phyloP scores from a whole-genome alignment of 2,113 vertebrate species.

The Aramus guarauna region DNA sequence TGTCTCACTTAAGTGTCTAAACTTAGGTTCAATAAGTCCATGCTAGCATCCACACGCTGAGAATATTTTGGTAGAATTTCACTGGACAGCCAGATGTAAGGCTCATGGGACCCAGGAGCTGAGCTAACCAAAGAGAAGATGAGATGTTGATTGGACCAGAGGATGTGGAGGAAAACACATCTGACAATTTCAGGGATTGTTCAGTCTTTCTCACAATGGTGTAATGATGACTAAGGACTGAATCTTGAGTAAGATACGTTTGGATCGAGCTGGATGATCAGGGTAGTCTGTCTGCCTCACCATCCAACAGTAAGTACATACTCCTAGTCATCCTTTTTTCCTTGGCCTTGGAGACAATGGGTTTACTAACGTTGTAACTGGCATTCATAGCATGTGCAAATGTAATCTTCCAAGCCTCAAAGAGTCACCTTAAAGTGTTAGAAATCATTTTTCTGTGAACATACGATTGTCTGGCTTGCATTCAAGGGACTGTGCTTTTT shows the following conservation, averaged over 20 bases:
- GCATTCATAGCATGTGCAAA: neutral
- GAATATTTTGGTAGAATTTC: neutral
- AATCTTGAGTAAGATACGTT: neutral
- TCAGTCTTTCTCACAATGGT: neutral
- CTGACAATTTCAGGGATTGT: neutral
- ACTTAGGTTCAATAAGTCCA: neutral
- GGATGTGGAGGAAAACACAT: neutral
- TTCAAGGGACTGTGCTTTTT: neutral
- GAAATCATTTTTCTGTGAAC: neutral
- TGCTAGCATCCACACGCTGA: neutral
- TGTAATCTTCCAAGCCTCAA: neutral
- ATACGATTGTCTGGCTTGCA: neutral
- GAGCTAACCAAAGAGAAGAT: neutral
- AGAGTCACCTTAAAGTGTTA: neutral
- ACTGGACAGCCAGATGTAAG: neutral
- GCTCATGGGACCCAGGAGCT: neutral
- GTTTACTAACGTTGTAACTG: neutral
- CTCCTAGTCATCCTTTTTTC: neutral
- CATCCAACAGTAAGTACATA: neutral
- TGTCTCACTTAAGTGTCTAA: neutral
- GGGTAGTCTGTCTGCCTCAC: neutral
- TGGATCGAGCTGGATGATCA: neutral
- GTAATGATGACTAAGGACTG: neutral
- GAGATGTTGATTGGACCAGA: neutral
- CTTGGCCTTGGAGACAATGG: neutral